Percentiles rank a stretch among this genome's conserved stretches.
Evolutionary conservation across 1,140 invertebrate species (phyloP).

Genomic region (Zophobas morio): DNA sequence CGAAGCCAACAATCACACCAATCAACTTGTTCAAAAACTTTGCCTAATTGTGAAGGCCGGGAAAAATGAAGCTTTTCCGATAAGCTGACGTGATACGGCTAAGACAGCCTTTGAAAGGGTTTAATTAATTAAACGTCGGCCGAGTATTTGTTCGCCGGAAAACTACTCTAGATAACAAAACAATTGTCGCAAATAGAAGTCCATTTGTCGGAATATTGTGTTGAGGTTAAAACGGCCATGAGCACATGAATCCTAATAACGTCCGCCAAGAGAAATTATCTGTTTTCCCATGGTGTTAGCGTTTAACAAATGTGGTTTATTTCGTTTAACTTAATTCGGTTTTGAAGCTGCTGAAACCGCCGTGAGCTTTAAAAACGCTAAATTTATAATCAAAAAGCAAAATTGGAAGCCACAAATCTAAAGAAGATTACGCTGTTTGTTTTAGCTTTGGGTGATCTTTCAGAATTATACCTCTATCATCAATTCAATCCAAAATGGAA

Average conservation of each 20-base stretch:
- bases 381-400: neutral
- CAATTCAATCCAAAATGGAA: no score
- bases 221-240: slow-evolving; percentile 33
- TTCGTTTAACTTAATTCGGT: slow-evolving; percentile 40
- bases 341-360: slow-evolving; percentile 6
- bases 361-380: neutral
- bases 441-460: no score
- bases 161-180: slow-evolving; percentile 45
- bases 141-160: slow-evolving; percentile 15
- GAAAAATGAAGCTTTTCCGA: slow-evolving; percentile 22
- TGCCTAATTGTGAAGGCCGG: slow-evolving; percentile 7
- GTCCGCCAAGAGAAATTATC: slow-evolving; percentile 45
- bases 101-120: slow-evolving; percentile 20
- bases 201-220: slow-evolving; percentile 44
- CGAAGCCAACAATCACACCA: slow-evolving; percentile 42
- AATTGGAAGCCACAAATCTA: no score
- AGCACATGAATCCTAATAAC: slow-evolving; percentile 44
- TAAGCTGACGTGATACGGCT: neutral
- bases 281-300: slow-evolving; percentile 35
- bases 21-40: slow-evolving; percentile 29
- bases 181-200: slow-evolving; percentile 45
- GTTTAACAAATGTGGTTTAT: slow-evolving; percentile 41
- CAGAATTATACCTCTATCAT: no score
- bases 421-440: no score
- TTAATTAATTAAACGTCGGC: slow-evolving; percentile 32